Percentiles rank a stretch among this genome's conserved stretches.
phyloP scores from a whole-genome alignment of 2,797 vertebrate species.

The Neostethus bicornis region DNA sequence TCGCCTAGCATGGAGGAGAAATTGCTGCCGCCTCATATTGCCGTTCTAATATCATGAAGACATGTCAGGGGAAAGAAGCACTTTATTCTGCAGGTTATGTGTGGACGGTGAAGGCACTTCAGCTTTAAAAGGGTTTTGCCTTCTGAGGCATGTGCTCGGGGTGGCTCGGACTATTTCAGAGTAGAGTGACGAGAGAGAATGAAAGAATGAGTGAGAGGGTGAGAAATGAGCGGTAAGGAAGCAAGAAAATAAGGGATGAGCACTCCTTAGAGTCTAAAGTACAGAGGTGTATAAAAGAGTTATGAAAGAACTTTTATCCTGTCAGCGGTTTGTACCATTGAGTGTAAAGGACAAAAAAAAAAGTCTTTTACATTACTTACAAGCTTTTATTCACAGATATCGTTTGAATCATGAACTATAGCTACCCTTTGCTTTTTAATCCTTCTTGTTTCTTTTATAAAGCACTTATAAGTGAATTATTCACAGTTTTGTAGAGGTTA shows the following conservation, averaged over 20 bases:
- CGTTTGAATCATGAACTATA: conserved; percentile 8
- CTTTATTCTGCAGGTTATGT: conserved; percentile 72
- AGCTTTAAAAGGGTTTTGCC: conserved; percentile 66
- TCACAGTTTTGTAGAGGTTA: not conserved
- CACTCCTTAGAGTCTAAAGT: conserved; percentile 48
- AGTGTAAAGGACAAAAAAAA: conserved; percentile 11
- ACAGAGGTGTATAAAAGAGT: conserved; percentile 26
- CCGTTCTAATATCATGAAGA: conserved; percentile 74
- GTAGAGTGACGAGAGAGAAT: conserved; percentile 18
- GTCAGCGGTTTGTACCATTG: conserved; percentile 35
- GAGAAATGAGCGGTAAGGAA: conserved; percentile 26
- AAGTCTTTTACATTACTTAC: conserved; percentile 12
- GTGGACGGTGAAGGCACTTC: conserved; percentile 52
- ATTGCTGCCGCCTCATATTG: conserved; percentile 72
- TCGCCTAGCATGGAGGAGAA: conserved; percentile 67
- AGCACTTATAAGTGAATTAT: conserved; percentile 15
- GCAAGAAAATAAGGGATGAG: conserved; percentile 34
- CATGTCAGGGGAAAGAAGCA: conserved; percentile 73
- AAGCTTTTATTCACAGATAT: conserved; percentile 11
- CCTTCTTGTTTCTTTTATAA: conserved; percentile 2
- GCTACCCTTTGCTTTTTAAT: conserved; percentile 5
- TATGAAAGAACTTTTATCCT: conserved; percentile 31
- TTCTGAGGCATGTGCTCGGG: conserved; percentile 64
- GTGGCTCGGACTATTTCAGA: conserved; percentile 60
- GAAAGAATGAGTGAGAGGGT: conserved; percentile 25